Evolutionary conservation across 2,113 vertebrate genomes (phyloP), one percentile per base, ranked within the genome.

Genomic region (Balaeniceps rex): DNA sequence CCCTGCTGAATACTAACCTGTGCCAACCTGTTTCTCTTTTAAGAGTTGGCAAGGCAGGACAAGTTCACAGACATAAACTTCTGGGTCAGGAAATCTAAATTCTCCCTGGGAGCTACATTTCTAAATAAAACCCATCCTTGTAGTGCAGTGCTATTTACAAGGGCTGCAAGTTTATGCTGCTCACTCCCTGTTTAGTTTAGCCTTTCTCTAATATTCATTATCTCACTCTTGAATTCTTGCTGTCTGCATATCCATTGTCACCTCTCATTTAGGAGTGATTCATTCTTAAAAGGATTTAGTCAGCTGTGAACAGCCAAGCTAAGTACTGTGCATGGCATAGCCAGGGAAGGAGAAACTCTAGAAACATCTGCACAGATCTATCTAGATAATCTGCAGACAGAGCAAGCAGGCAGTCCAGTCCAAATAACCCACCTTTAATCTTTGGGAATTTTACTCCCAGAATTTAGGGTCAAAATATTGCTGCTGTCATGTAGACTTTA

Each of bases 211-310:
- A 90, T 88, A 82, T 55, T 91, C 70, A 88, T 94, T 95, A 95
- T 93, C 89, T 93, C 82, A 90, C 54, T 95, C 93, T 61, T 7
- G 36, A 87, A 87, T 96, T 93, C 96, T 94, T 4, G 2, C 91
- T 94, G 93, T 83, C 95, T 94, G 75, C 89, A 47, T 66, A 93
- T 90, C 87, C 82, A 90, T 63, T 97, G 97, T 96, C 89, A 97
- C 89, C 89, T 96, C 91, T 91, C 91, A 88, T 95, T 95, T 83
- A 72, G 68, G 71, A 95, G 54, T 93, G 89, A 96, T 70, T 96
- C 91, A 96, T 66, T 97, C 93, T 93, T 66, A 63, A 95, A 91
- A 94, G 84, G 96, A 95, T 95, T 96, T 96, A 97, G 94, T 97
- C 93, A 96, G 89, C 94, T 95, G 91, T 93, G 94, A 96, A 96